Percentiles rank a stretch among this genome's conserved stretches.
These are phyloP conservation scores for Limanda limanda DNA, from an alignment of 2,113 vertebrate genomes.

Conservation along the genomic window DNA sequence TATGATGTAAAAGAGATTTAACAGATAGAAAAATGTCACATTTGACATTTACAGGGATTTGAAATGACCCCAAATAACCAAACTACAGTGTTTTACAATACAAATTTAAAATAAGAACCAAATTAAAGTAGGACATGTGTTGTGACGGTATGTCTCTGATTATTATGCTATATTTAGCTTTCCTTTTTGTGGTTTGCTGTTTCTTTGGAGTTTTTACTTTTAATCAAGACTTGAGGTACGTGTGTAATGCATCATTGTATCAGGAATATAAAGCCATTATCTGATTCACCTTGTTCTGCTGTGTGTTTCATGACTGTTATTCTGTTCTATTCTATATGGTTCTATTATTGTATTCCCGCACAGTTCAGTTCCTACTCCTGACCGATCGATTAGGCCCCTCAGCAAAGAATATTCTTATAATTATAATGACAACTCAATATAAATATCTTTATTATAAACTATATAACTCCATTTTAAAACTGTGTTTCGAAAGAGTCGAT, in stretches of 20 bases:
- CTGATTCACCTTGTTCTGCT: conserved; percentile 36
- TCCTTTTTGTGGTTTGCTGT: conserved; percentile 26
- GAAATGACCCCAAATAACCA: neutral
- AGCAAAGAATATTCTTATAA: neutral
- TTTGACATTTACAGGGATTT: conserved; percentile 52
- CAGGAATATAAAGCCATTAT: conserved; percentile 80
- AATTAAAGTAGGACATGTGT: neutral
- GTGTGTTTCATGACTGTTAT: conserved; percentile 31
- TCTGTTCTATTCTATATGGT: neutral
- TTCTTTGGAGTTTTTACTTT: conserved; percentile 14
- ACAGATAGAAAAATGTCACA: conserved; percentile 22
- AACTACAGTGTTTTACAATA: neutral
- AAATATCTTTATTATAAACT: no score
- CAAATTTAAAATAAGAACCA: conserved; percentile 17
- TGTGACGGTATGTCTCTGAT: neutral
- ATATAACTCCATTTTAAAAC: no score
- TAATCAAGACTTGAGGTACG: conserved; percentile 10
- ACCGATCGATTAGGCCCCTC: neutral
- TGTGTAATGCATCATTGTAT: conserved; percentile 52
- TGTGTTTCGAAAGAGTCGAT: no score
- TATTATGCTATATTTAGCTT: conserved; percentile 2
- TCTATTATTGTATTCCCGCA: neutral
- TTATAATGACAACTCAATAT: no score
- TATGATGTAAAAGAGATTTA: conserved; percentile 2
- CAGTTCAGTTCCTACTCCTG: no score